Base-by-base conservation (phyloP, 2,797 vertebrate species). In the Limnodromus scolopaceus region DNA sequence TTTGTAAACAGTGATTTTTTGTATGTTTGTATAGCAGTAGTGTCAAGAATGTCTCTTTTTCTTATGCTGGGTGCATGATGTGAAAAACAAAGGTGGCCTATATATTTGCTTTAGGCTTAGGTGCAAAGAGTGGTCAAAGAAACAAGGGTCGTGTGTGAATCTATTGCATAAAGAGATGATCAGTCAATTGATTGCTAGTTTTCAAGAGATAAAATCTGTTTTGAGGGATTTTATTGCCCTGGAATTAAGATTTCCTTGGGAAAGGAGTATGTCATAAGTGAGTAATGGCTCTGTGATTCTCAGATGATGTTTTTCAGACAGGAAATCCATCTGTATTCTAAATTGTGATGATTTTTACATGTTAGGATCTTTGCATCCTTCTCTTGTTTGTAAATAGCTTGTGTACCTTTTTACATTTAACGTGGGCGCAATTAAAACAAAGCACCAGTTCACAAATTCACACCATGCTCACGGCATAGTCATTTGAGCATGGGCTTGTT, bases 71-170 rank as follows among this genome's bases (percentile, higher is more conserved):
- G 16, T 69, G 13, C 49, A 20, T 45, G 39, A 30, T 9, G 10
- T 60, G 30, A 74, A 41, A 80, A 60, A 60, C 55, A 82, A 48
- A 80, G 25, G 49, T 83, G 45, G 5, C 57, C 28, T 93, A 2
- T 55, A 1, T 57, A 13, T 71, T 87, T 93, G 34, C 63, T 93
- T 89, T 74, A 63, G 55, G 9, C 27, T 83, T 92, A 64, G 15
- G 17, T 84, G 46, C 39, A 48, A 5, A 39, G 43, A n/a, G 27
- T 46, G 74, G 15, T 51, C 45, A 43, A 41, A 89, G 60, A 64
- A 90, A 46, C 23, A 68, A 70, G 16, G 45, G 16, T 12, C 1
- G 0, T 54, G 10, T 84, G 17, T 69, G 24, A 64, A 32, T 72
- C 34, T 72, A 0, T 69, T 53, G 28, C 41, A 38, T 83, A 60